These are phyloP conservation scores for Sphyrna mokarran DNA, from an alignment of 2,113 vertebrate genomes.

Conservation along the genomic window DNA sequence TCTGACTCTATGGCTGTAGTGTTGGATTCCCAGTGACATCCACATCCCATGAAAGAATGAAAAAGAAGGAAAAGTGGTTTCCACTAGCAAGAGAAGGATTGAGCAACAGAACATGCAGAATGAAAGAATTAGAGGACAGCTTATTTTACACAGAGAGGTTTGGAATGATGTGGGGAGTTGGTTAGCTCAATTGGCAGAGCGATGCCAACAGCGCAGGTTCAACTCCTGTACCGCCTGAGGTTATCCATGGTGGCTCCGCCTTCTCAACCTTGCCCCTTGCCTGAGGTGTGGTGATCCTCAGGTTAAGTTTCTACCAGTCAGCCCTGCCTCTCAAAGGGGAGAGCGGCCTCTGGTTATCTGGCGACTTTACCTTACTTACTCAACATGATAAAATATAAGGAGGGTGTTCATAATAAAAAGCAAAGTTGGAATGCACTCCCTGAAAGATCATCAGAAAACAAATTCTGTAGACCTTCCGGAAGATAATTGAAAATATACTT, in stretches of 20 bases:
- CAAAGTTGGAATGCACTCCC: background rate
- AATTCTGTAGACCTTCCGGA: background rate
- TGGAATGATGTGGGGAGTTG: background rate
- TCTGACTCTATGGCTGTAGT: background rate
- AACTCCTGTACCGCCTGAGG: no score
- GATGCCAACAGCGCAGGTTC: no score
- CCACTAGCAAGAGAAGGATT: background rate
- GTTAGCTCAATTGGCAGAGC: no score
- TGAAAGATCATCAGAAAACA: background rate
- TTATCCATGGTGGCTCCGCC: no score
- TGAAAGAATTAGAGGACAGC: background rate
- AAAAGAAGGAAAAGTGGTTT: background rate
- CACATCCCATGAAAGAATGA: background rate
- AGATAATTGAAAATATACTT: background rate
- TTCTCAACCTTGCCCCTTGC: no score
- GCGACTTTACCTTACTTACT: no score
- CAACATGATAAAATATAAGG: no score
- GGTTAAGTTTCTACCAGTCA: no score
- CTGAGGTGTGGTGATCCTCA: no score
- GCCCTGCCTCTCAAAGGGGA: no score
- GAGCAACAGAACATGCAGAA: background rate
- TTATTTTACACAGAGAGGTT: background rate
- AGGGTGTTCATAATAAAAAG: no score
- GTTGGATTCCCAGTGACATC: background rate
- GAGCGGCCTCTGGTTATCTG: no score